Percentiles rank a stretch among this genome's conserved stretches.
Evolutionary conservation across 2,797 vertebrate genomes (phyloP).

Genomic region (Coendou prehensilis): DNA sequence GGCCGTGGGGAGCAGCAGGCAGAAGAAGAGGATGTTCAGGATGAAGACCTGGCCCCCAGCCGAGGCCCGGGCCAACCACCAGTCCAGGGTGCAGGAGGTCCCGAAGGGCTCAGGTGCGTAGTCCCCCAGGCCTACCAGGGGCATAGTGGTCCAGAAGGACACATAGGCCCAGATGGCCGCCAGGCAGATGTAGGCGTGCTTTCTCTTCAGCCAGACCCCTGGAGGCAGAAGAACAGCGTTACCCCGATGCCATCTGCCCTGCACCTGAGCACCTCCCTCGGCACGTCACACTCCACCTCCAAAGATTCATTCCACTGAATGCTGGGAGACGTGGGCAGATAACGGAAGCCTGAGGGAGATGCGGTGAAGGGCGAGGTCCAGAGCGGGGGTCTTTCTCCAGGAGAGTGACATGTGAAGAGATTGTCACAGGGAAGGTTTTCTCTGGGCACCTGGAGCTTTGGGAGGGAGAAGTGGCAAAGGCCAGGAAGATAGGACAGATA

Average conservation of each 20-base stretch:
- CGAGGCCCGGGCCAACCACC: conserved; percentile 96
- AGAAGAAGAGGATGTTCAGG: conserved; percentile 96
- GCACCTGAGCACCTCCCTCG: conserved; percentile 77
- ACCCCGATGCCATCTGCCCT: conserved; percentile 75
- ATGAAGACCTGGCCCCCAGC: conserved; percentile 95
- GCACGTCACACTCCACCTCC: conserved; percentile 81
- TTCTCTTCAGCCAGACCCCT: conserved; percentile 97
- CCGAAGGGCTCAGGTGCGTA: conserved; percentile 97
- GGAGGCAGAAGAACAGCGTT: conserved; percentile 77
- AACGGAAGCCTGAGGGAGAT: conserved; percentile 72
- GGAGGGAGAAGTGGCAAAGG: conserved; percentile 43
- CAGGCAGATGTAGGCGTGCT: conserved; percentile 93
- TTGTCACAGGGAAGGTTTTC: conserved; percentile 63
- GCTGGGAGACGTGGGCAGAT: conserved; percentile 76
- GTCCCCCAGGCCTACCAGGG: conserved; percentile 95
- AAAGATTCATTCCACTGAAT: conserved; percentile 80
- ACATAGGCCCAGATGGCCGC: conserved; percentile 94
- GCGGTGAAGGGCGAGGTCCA: conserved; percentile 67
- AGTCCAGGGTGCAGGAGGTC: conserved; percentile 97
- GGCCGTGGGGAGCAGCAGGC: conserved; percentile 94
- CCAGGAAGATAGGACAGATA: conserved; percentile 17
- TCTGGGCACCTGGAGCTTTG: conserved; percentile 68
- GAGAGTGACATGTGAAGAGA: conserved; percentile 69
- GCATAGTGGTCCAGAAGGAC: conserved; percentile 96
- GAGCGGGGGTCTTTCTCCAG: conserved; percentile 74